These are phyloP conservation scores for Phengaris alcon DNA, from an alignment of 2,888 invertebrate genomes.

Conservation along the genomic window DNA sequence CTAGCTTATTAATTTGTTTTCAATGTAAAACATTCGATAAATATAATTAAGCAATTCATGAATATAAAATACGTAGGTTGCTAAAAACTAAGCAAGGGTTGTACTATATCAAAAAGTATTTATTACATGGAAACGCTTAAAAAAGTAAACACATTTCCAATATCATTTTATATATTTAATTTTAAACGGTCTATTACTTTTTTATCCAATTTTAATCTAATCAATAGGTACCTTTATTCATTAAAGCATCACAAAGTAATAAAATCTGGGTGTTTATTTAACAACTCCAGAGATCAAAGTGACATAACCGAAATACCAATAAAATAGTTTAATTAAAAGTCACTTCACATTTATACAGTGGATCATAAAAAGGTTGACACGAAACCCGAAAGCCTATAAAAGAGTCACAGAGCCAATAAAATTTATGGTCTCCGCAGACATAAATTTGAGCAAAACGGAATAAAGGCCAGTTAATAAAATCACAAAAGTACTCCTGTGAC, in stretches of 20 bases:
- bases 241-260: neutral
- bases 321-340: slow-evolving; percentile 18
- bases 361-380: slow-evolving; percentile 54
- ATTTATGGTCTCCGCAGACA: slow-evolving; percentile 65
- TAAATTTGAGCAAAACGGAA: slow-evolving; percentile 49
- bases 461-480: slow-evolving; percentile 36
- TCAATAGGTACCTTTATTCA: neutral
- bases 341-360: slow-evolving; percentile 42
- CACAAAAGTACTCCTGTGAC: slow-evolving; percentile 26
- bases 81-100: no score
- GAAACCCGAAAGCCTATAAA: slow-evolving; percentile 54
- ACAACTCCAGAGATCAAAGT: neutral
- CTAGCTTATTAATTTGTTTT: no score
- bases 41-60: no score
- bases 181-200: no score
- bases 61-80: no score
- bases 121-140: no score
- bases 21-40: no score
- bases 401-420: slow-evolving; percentile 60
- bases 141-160: no score
- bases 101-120: no score
- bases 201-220: neutral
- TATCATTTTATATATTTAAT: no score
- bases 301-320: slow-evolving; percentile 12
- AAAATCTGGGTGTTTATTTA: neutral